phyloP scores from a whole-genome alignment of 2,113 vertebrate species.

The Sigmodon hispidus region DNA sequence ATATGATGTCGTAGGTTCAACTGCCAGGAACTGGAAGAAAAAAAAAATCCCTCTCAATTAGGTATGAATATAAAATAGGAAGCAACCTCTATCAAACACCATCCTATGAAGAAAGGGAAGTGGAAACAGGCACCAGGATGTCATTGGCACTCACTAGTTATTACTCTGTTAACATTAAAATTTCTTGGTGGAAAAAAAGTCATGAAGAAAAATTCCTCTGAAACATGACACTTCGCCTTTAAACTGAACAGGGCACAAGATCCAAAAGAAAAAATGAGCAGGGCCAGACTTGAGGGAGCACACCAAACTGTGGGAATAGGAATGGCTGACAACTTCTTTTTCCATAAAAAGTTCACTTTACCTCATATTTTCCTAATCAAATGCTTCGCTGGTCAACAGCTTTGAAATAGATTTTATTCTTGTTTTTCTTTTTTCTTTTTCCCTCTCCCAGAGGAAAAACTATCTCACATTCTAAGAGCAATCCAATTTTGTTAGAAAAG shows the following conservation, averaged over 20 bases:
- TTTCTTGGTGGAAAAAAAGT: not conserved
- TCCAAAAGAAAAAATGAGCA: not conserved
- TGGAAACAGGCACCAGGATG: not conserved
- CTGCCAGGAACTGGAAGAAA: not conserved
- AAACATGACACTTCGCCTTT: not conserved
- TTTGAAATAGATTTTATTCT: not conserved
- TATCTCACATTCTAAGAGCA: not conserved
- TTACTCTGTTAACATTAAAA: not conserved
- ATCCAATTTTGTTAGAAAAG: not conserved
- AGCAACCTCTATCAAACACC: not conserved
- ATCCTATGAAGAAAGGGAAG: not conserved
- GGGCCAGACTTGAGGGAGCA: accelerated
- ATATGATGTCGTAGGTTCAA: not conserved
- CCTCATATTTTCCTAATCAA: conserved; percentile 17
- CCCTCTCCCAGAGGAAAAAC: not conserved
- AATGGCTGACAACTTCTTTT: not conserved
- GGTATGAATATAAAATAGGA: not conserved
- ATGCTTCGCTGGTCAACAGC: conserved; percentile 1
- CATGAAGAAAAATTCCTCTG: not conserved
- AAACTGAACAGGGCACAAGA: not conserved
- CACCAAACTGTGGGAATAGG: no score
- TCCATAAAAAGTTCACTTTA: not conserved
- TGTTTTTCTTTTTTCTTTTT: not conserved
- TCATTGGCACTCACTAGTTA: not conserved
- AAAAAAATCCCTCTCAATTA: not conserved